Base-by-base conservation (phyloP, 2,888 invertebrate species). In the Gymnosoma rotundatum region DNA sequence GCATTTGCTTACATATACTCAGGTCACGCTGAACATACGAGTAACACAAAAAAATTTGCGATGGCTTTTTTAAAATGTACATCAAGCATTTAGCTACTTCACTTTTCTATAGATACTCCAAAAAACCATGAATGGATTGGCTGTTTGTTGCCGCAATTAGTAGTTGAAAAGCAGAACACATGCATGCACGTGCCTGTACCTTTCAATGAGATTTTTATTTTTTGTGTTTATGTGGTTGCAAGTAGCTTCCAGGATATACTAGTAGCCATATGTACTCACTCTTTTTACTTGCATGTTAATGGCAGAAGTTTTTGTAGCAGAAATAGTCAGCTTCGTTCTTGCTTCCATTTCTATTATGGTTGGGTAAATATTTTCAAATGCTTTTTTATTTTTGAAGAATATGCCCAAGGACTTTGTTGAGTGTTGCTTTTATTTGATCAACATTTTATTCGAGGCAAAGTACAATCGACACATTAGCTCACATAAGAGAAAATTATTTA, bases 291-390 rank as follows among this genome's bases (percentile, higher is more conserved):
- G 54, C 52, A 54, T 9, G 58, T 58, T 45, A 42, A 8, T 9
- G 7, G 72, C 1, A 20, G 32, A 20, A 14, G 21, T 63, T 52
- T 18, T 45, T 32, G 32, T 8, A 21, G 14, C 14, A 45, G 61
- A 42, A 60, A 12, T 16, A 25, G 58, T 50, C 58, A 61, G 25
- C 45, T 69, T 61, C 25, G 52, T 69, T 52, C 21, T 20, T 69
- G 20, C 18, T 63, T 61, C 18, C 69, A 60, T 70, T 78, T 78
- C 54, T 72, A 73, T 67, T 67, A n/a, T 50, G 67, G 73, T 78
- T 69, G 56, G 50, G 73, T 50, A 83, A 73, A 73, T 73, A 78
- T 61, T 83, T 78, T 73, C 21, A 73, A 73, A 32, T 32, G 32
- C 63, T 74, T 63, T 42, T 52, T 64, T 38, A 20, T 14, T 52